These are phyloP conservation scores for Nephila pilipes DNA, from an alignment of 1,140 invertebrate genomes.

Conservation along the genomic window DNA sequence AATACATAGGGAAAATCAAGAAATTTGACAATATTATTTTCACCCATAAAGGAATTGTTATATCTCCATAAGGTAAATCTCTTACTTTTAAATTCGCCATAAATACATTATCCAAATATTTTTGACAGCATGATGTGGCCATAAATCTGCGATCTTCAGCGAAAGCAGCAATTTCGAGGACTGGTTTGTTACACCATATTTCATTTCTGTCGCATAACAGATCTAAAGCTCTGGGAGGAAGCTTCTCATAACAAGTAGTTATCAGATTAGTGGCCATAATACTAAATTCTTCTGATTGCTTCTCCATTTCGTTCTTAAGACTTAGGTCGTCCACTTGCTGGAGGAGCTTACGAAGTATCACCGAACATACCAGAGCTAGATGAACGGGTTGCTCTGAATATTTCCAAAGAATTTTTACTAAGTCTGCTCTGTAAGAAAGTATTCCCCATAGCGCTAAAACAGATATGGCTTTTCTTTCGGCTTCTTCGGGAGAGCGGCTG, in stretches of 20 bases:
- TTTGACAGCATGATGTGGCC: slow-evolving; percentile 82
- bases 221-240: slow-evolving; percentile 80
- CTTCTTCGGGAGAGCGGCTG: slow-evolving; percentile 79
- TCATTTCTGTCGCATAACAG: slow-evolving; percentile 80
- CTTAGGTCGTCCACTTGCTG: slow-evolving; percentile 78
- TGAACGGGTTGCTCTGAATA: slow-evolving; percentile 82
- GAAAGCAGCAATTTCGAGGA: slow-evolving; percentile 77
- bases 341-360: slow-evolving; percentile 78
- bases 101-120: slow-evolving; percentile 81
- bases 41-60: slow-evolving; percentile 80
- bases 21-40: slow-evolving; percentile 81
- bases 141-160: slow-evolving; percentile 79
- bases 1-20: slow-evolving; percentile 81
- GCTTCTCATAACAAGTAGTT: slow-evolving; percentile 79
- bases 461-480: slow-evolving; percentile 80
- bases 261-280: slow-evolving; percentile 81
- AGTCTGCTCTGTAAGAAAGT: slow-evolving; percentile 78
- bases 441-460: slow-evolving; percentile 80
- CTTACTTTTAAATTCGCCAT: slow-evolving; percentile 80
- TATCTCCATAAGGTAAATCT: slow-evolving; percentile 80
- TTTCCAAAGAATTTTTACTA: slow-evolving; percentile 82
- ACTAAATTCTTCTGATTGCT: slow-evolving; percentile 80
- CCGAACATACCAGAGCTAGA: slow-evolving; percentile 80
- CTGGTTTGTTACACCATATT: slow-evolving; percentile 80
- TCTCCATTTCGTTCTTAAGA: slow-evolving; percentile 77